phyloP scores from a whole-genome alignment of 2,888 invertebrate genomes.

The Rhamphomyia laevipes region DNA sequence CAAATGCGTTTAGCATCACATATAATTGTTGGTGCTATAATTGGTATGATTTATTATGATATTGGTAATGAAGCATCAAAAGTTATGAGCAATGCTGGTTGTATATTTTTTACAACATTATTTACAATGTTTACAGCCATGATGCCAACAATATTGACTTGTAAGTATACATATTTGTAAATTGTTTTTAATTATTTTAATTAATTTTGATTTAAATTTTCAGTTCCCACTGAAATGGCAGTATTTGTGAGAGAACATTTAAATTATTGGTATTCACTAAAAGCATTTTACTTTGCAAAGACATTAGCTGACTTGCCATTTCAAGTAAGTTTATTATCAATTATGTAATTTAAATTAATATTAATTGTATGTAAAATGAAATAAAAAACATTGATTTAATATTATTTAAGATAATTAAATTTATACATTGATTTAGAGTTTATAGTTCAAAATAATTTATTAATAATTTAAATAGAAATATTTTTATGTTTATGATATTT shows the following conservation, averaged over 20 bases:
- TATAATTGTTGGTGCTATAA: constrained; percentile 77
- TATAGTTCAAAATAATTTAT: not conserved
- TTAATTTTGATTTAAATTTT: constrained; percentile 1
- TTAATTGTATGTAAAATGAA: not conserved
- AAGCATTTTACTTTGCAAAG: constrained; percentile 93
- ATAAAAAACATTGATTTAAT: no score
- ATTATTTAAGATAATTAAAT: no score
- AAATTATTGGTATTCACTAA: constrained; percentile 94
- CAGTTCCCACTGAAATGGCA: constrained; percentile 91
- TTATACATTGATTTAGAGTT: not conserved
- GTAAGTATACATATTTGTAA: constrained; percentile 50
- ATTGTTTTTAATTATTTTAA: not conserved
- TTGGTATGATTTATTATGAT: constrained; percentile 86
- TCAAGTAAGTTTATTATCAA: constrained; percentile 51
- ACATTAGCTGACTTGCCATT: constrained; percentile 94
- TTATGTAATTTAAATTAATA: not conserved
- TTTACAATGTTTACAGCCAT: constrained; percentile 96
- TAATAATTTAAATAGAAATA: not conserved
- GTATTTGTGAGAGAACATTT: constrained; percentile 90
- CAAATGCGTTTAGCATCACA: constrained; percentile 64
- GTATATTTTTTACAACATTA: constrained; percentile 90
- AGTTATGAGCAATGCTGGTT: constrained; percentile 90
- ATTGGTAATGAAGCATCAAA: constrained; percentile 89
- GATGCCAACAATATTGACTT: constrained; percentile 97
- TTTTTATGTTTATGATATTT: not conserved